A percentile compares a stretch with the other conserved stretches of the same genome.
These are phyloP conservation scores for Anseranas semipalmata DNA, from an alignment of 2,113 vertebrate species.

Conservation along the genomic window DNA sequence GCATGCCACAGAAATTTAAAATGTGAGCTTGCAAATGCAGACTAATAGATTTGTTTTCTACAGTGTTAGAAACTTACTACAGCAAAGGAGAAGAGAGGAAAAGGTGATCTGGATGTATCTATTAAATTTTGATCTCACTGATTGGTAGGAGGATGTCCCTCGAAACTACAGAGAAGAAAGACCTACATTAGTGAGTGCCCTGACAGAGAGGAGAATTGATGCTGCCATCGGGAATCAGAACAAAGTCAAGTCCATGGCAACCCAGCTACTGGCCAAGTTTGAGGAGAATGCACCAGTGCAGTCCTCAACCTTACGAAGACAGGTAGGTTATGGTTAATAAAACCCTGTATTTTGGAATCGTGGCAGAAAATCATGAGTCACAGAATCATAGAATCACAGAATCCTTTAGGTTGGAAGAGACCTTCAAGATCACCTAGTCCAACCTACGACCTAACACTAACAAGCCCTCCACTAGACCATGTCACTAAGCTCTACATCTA, in stretches of 20 bases:
- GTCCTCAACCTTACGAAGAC: constrained; percentile 84
- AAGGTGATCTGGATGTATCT: neutral
- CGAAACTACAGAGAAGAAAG: constrained; percentile 80
- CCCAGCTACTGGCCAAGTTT: constrained; percentile 95
- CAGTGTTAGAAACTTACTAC: neutral
- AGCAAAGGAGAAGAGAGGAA: neutral
- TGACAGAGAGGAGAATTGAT: constrained; percentile 85
- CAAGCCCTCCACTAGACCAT: no score
- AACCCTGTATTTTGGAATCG: neutral
- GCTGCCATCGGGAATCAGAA: constrained; percentile 85
- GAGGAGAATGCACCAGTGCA: constrained; percentile 91
- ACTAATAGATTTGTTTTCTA: neutral
- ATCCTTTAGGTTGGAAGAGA: no score
- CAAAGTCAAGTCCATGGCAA: constrained; percentile 98
- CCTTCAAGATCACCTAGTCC: no score
- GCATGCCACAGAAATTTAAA: neutral
- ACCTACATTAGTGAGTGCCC: constrained; percentile 72
- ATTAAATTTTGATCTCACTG: neutral
- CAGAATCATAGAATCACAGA: no score
- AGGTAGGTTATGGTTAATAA: constrained; percentile 76
- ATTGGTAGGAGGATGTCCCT: constrained; percentile 84
- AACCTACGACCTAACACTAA: no score
- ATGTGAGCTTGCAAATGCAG: neutral
- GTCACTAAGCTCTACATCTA: no score
- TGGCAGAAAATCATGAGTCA: neutral